Percentiles rank a stretch among this genome's conserved stretches.
These are phyloP conservation scores for Cheumatopsyche charites DNA, from an alignment of 1,140 invertebrate species.

Conservation along the genomic window DNA sequence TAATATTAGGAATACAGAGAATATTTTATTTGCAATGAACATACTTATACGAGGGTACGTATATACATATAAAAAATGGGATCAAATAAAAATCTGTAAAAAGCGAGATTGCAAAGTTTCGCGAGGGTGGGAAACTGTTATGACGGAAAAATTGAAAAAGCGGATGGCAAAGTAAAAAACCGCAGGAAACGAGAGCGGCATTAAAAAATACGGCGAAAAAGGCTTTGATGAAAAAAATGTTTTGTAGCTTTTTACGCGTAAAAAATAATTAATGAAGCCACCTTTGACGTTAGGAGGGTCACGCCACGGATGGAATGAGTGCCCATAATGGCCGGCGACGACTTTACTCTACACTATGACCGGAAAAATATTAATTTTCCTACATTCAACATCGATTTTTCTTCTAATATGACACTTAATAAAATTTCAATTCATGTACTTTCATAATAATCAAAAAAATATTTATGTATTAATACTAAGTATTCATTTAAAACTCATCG, in stretches of 20 bases:
- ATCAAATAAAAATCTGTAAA: slow-evolving; percentile 17
- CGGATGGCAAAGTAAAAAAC: slow-evolving; percentile 42
- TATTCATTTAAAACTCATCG: too few species aligned
- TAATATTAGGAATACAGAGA: not conserved
- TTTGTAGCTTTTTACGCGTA: slow-evolving; percentile 48
- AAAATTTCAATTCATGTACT: too few species aligned
- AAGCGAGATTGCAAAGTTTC: slow-evolving; percentile 30
- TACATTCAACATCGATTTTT: not conserved
- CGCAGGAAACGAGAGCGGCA: slow-evolving; percentile 42
- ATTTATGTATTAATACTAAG: too few species aligned
- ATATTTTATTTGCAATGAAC: not conserved
- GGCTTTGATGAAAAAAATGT: slow-evolving; percentile 45
- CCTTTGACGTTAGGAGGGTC: slow-evolving; percentile 45
- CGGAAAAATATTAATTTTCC: not conserved
- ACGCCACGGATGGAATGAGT: slow-evolving; percentile 24
- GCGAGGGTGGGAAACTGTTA: slow-evolving; percentile 12
- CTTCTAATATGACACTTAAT: too few species aligned
- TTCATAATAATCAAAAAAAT: too few species aligned
- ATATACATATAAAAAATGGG: slow-evolving; percentile 20
- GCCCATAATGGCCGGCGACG: slow-evolving; percentile 31
- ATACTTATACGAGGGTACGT: not conserved
- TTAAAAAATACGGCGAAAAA: slow-evolving; percentile 40
- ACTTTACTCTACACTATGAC: slow-evolving; percentile 7
- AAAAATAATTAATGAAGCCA: slow-evolving; percentile 49
- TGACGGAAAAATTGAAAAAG: slow-evolving; percentile 23